Conservation (phyloP, 1,140 invertebrate genomes). For the Sarcophaga peregrina region DNA sequence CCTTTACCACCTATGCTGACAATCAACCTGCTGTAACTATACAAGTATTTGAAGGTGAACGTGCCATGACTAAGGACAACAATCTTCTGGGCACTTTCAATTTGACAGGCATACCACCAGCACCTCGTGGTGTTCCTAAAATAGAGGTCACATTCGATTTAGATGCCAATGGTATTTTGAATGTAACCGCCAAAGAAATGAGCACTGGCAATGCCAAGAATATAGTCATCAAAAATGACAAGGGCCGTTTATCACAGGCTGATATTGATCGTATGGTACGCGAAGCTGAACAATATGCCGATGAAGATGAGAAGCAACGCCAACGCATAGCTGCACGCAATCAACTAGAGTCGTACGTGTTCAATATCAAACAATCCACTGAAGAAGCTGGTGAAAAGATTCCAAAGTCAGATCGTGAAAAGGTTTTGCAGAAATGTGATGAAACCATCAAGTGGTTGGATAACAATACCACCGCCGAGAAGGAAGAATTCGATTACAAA, state of each 20-base stretch:
- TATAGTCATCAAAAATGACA: constrained; percentile 88
- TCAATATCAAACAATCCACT: constrained; percentile 74
- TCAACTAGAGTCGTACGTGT: constrained; percentile 78
- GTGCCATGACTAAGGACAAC: constrained; percentile 80
- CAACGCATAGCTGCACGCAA: constrained; percentile 73
- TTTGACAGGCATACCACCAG: constrained; percentile 82
- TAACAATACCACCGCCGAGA: constrained; percentile 72
- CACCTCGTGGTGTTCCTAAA: constrained; percentile 82
- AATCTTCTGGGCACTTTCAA: constrained; percentile 83
- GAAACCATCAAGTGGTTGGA: constrained; percentile 75
- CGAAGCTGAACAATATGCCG: constrained; percentile 61
- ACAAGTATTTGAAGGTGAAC: constrained; percentile 76
- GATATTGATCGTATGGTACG: constrained; percentile 76
- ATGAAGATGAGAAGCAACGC: constrained; percentile 76
- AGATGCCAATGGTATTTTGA: constrained; percentile 74
- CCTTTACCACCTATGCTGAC: constrained; percentile 76
- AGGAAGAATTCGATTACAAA: constrained; percentile 74
- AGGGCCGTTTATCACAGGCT: constrained; percentile 81
- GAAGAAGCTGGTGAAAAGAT: constrained; percentile 72
- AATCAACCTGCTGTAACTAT: constrained; percentile 80
- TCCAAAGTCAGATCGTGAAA: constrained; percentile 73
- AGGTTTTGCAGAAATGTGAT: constrained; percentile 69
- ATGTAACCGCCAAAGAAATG: constrained; percentile 73
- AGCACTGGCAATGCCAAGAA: constrained; percentile 73
- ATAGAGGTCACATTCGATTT: constrained; percentile 77